Conservation (phyloP, 2,888 invertebrate genomes). For the Troides aeacus region DNA sequence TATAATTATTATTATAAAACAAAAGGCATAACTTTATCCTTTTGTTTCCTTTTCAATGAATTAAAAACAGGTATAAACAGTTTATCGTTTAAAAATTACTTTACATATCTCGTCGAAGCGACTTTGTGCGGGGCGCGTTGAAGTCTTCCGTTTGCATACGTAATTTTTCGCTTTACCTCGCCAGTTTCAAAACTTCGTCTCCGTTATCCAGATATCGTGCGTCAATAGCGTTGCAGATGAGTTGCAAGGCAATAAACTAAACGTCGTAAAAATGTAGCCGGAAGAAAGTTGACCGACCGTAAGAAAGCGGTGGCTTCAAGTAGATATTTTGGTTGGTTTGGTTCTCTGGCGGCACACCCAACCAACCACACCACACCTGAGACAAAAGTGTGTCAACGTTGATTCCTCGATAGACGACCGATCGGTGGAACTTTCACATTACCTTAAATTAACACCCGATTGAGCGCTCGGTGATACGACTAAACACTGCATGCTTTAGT, state of each 20-base stretch:
- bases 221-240: constrained; percentile 33
- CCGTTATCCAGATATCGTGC: constrained; percentile 18
- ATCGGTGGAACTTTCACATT: constrained; percentile 78
- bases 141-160: constrained; percentile 64
- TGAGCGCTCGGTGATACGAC: constrained; percentile 46
- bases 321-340: constrained; percentile 74
- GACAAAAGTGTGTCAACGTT: constrained; percentile 76
- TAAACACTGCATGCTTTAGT: constrained; percentile 36
- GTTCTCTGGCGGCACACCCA: constrained; percentile 70
- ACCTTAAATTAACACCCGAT: constrained; percentile 72
- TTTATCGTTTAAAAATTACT: not conserved
- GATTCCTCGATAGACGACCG: constrained; percentile 70
- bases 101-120: not conserved
- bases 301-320: constrained; percentile 70
- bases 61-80: not conserved
- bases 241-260: constrained; percentile 36
- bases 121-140: constrained; percentile 58
- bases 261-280: constrained; percentile 42
- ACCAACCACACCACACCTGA: constrained; percentile 72
- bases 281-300: constrained; percentile 69
- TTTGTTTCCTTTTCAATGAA: not conserved
- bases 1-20: not conserved
- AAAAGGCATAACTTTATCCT: not conserved
- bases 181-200: constrained; percentile 11
- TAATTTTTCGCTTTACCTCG: constrained; percentile 34